Evolutionary conservation across 2,797 vertebrate genomes (phyloP).

Genomic region (Rousettus madagascariensis): DNA sequence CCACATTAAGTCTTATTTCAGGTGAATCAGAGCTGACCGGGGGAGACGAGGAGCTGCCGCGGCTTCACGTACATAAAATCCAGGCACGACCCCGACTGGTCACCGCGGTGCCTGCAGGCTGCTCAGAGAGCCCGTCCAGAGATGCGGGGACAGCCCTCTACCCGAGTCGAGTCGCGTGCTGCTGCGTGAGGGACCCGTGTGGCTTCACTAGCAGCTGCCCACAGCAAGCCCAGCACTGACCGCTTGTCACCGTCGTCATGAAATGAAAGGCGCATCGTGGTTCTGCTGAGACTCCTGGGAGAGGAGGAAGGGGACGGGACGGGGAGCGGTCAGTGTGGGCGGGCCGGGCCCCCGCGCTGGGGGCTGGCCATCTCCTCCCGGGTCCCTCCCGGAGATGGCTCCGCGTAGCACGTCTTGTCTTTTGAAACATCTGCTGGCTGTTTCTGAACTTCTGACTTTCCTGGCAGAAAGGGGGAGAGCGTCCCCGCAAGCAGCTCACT

Average conservation of each 20-base stretch:
- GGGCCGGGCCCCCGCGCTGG: rapidly evolving
- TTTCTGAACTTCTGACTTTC: neutral
- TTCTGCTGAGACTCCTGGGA: neutral
- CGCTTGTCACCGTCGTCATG: rapidly evolving
- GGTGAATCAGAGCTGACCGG: neutral
- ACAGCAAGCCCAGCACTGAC: rapidly evolving
- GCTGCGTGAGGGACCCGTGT: neutral
- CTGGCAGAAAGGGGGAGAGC: neutral
- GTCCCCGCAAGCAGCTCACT: rapidly evolving
- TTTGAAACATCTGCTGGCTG: neutral
- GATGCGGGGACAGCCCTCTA: rapidly evolving
- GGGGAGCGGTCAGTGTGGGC: rapidly evolving
- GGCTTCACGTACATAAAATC: neutral
- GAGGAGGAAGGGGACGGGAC: rapidly evolving
- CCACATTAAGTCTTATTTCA: neutral
- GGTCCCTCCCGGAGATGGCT: rapidly evolving
- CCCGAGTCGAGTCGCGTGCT: rapidly evolving
- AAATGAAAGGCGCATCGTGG: neutral
- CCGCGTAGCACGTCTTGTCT: neutral
- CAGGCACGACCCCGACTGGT: rapidly evolving
- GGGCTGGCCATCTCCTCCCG: rapidly evolving
- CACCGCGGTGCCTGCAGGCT: rapidly evolving
- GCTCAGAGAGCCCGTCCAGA: too few species aligned
- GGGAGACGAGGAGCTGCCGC: rapidly evolving
- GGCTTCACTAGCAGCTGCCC: too few species aligned